Percentiles rank a stretch among this genome's conserved stretches.
phyloP scores from a whole-genome alignment of 2,113 vertebrate species.

The Mixornis gularis region DNA sequence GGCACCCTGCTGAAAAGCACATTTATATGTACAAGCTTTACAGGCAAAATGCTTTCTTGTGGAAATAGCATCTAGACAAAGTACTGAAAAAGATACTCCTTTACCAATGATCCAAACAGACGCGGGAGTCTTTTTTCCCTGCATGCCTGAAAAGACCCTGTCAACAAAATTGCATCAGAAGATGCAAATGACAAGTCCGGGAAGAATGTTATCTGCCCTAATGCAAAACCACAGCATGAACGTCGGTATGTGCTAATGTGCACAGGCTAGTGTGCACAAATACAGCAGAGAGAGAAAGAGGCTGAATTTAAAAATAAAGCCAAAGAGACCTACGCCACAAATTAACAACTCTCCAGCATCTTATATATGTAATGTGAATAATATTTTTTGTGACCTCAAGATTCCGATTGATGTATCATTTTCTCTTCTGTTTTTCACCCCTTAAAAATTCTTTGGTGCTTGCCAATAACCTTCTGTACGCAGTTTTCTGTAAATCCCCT shows the following conservation, averaged over 20 bases:
- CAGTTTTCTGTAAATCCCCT: background rate
- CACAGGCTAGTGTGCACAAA: background rate
- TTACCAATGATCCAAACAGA: background rate
- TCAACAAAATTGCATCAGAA: slow-evolving; percentile 27
- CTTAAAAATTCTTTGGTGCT: background rate
- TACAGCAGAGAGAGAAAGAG: background rate
- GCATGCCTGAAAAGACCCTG: slow-evolving; percentile 2
- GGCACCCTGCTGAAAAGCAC: background rate
- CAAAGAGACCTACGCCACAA: background rate
- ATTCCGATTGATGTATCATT: background rate
- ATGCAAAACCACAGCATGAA: background rate
- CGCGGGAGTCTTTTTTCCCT: background rate
- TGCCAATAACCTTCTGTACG: background rate
- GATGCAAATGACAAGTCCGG: background rate
- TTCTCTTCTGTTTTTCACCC: background rate
- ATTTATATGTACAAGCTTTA: background rate
- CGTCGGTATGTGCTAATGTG: background rate
- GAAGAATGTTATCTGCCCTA: background rate
- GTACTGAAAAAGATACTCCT: background rate
- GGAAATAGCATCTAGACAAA: background rate
- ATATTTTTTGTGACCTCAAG: background rate
- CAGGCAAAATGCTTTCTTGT: background rate
- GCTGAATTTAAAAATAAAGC: background rate
- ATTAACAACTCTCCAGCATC: background rate
- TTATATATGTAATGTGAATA: background rate